Base-by-base conservation (phyloP, 2,888 invertebrate species). In the Epistrophe eligans region DNA sequence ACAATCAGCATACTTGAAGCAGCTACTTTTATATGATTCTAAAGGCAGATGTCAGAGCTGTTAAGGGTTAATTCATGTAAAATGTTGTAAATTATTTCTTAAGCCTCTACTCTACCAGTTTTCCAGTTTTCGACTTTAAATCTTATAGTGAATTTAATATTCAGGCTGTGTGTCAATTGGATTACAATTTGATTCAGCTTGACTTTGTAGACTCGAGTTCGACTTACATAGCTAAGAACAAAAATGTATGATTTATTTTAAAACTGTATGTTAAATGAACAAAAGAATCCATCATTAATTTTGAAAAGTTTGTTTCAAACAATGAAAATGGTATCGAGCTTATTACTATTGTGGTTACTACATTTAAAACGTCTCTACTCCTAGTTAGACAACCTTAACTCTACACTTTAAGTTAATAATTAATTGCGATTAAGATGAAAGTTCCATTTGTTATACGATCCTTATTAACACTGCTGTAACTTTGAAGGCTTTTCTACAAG, bases 1-100 rank as follows among this genome's bases (percentile, higher is more conserved):
- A 55, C 66, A 64, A 57, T 57, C 64, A 66, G 28, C 66, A 58
- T 24, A 24, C 66, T 73, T 50, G 48, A 40, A 66, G 66, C 24
- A 64, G 57, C 57, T 55, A 64, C 55, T 64, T 24, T 24, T 15
- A 15, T n/a, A n/a, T 60, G 19, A 24, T 60, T 60, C 4, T 19
- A 35, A 38, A 2, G 38, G 35, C n/a, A 32, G 17, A 9, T 58
- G 35, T 17, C 1, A 17, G 7, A 10, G 17, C 1, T 38, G 11
- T 60, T 40, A 17, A 60, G 9, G 19, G 19, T 40, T 60, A 3
- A 38, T 0, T 17, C 58, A 38, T 58, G 60, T 35, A 38, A 2
- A 60, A 60, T n/a, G n/a, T n/a, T n/a, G n/a, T n/a, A n/a, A n/a
- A n/a, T n/a, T n/a, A n/a, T n/a, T n/a, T n/a, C n/a, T n/a, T n/a